A percentile compares a stretch with the other conserved stretches of the same genome.
Conservation (phyloP, 1,140 invertebrate genomes). For the Mylabris phalerata region DNA sequence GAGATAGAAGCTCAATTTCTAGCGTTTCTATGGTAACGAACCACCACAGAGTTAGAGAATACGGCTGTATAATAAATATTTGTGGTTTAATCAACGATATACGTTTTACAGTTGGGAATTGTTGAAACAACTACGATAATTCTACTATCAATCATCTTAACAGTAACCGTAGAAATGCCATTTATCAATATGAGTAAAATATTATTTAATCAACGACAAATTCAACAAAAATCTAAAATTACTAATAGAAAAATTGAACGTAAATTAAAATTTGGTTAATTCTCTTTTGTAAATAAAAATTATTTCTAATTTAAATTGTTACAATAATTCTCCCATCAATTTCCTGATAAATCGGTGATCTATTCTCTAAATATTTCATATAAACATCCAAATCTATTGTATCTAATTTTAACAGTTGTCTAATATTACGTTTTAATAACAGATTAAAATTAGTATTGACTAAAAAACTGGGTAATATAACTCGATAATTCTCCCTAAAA, state of each 20-base stretch:
- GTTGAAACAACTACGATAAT: slow-evolving; percentile 29
- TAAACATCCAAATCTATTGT: slow-evolving; percentile 16
- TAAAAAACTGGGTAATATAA: slow-evolving; percentile 55
- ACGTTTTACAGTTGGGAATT: slow-evolving; percentile 29
- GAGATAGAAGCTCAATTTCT: too few relatives aligned
- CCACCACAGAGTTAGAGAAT: not conserved
- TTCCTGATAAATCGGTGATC: slow-evolving; percentile 28
- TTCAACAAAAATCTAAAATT: not conserved
- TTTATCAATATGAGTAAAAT: slow-evolving; percentile 34
- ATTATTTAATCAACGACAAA: slow-evolving; percentile 18
- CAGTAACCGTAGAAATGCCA: slow-evolving; percentile 35
- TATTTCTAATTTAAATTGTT: not conserved
- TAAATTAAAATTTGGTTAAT: too few relatives aligned
- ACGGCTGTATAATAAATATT: slow-evolving; percentile 17
- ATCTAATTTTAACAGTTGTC: slow-evolving; percentile 1
- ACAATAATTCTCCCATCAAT: slow-evolving; percentile 32
- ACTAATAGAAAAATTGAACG: too few relatives aligned
- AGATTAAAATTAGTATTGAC: slow-evolving; percentile 56
- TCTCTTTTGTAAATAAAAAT: not conserved
- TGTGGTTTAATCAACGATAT: slow-evolving; percentile 9
- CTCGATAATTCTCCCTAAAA: slow-evolving; percentile 47
- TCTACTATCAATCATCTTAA: slow-evolving; percentile 28
- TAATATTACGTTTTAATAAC: slow-evolving; percentile 29
- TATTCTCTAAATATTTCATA: slow-evolving; percentile 31
- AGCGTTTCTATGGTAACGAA: too few relatives aligned